Percentiles rank a stretch among this genome's conserved stretches.
phyloP scores from a whole-genome alignment of 2,888 invertebrate species.

The Sesamia inferens region DNA sequence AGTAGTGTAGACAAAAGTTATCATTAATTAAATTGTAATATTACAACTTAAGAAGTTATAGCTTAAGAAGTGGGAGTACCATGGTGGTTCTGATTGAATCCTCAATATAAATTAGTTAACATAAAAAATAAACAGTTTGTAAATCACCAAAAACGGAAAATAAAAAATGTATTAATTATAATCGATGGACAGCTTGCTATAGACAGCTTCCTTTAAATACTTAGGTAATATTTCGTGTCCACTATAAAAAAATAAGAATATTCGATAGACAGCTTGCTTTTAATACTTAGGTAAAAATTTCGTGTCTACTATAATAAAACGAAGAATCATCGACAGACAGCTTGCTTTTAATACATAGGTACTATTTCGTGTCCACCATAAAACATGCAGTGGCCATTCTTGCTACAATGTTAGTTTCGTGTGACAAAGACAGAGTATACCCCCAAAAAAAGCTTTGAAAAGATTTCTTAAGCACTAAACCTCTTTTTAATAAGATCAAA shows the following conservation, averaged over 20 bases:
- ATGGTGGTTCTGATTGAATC: background rate
- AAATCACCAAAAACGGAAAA: background rate
- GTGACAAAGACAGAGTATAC: background rate
- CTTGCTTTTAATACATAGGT: conserved; percentile 21
- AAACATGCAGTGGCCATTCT: background rate
- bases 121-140: background rate
- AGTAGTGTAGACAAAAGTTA: background rate
- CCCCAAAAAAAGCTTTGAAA: background rate
- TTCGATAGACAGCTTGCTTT: conserved; percentile 37
- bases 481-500: too few species aligned
- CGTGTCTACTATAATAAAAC: background rate
- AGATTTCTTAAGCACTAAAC: background rate
- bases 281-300: background rate
- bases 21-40: background rate
- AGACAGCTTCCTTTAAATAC: conserved; percentile 34
- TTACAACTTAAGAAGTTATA: background rate
- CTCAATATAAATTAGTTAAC: background rate
- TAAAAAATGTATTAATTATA: background rate
- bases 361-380: conserved; percentile 2
- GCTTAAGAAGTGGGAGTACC: background rate
- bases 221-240: background rate
- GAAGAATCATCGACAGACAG: conserved; percentile 17
- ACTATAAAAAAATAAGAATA: background rate
- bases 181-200: conserved; percentile 38
- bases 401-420: conserved; percentile 4